These are phyloP conservation scores for Stratiomys singularior DNA, from an alignment of 2,888 invertebrate genomes.

Conservation along the genomic window DNA sequence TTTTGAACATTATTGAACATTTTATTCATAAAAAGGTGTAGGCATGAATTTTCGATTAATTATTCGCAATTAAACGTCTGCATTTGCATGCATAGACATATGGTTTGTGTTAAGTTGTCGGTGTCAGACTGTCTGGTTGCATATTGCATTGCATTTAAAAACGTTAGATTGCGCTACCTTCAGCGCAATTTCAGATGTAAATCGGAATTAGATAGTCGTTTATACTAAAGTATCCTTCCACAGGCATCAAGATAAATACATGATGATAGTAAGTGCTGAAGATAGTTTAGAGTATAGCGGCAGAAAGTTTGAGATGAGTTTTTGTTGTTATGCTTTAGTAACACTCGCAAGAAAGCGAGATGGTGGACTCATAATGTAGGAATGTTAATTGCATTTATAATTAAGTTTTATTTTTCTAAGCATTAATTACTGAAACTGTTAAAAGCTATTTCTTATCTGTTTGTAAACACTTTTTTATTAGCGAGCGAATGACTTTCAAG, in stretches of 20 bases:
- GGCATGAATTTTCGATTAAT: conserved; percentile 37
- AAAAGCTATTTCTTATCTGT: not conserved
- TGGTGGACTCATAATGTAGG: not conserved
- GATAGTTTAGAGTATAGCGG: not conserved
- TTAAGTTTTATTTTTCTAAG: conserved; percentile 4
- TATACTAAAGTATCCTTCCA: not conserved
- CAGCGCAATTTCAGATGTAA: not conserved
- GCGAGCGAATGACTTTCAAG: too few species aligned
- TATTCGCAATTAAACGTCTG: conserved; percentile 13
- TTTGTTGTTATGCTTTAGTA: not conserved
- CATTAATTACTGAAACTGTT: not conserved
- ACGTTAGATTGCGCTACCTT: not conserved
- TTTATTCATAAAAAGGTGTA: conserved; percentile 22
- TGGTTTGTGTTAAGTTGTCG: too few species aligned
- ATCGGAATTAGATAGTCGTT: not conserved
- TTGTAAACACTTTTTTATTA: too few species aligned
- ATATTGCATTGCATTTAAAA: not conserved
- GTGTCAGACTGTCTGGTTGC: too few species aligned
- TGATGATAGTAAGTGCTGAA: too few species aligned
- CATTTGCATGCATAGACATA: too few species aligned
- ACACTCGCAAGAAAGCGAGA: not conserved
- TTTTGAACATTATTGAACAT: conserved; percentile 11
- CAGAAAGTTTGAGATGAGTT: not conserved
- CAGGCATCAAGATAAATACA: not conserved
- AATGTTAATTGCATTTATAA: conserved; percentile 25